Conservation (phyloP, 1,140 invertebrate species). For the Papilio machaon region DNA sequence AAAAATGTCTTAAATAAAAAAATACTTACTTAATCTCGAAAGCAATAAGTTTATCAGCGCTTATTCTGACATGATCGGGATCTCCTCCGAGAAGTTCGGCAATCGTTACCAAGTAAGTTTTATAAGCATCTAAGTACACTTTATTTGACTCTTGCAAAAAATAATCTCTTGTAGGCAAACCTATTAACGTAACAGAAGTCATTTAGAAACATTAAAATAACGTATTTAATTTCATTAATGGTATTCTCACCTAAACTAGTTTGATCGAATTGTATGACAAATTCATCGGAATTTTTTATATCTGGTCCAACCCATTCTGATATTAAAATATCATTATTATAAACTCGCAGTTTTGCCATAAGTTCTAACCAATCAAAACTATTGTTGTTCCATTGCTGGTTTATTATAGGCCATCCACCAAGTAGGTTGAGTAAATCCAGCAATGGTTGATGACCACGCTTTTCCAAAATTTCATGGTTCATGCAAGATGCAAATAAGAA, state of each 20-base stretch:
- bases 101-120: conserved; percentile 88
- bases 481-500: conserved; percentile 92
- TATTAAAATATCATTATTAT: conserved; percentile 92
- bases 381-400: conserved; percentile 83
- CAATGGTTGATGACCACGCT: conserved; percentile 87
- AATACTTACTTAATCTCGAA: conserved; percentile 91
- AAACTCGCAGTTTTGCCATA: conserved; percentile 88
- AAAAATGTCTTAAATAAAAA: no score
- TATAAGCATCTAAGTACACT: conserved; percentile 90
- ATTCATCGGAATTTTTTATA: conserved; percentile 93
- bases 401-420: conserved; percentile 93
- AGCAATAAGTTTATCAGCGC: conserved; percentile 88
- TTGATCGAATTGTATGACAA: conserved; percentile 95
- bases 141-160: conserved; percentile 88
- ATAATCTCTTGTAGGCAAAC: conserved; percentile 93
- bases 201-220: conserved; percentile 27
- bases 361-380: conserved; percentile 90
- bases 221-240: background rate
- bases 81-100: conserved; percentile 86
- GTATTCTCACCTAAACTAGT: conserved; percentile 86
- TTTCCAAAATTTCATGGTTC: conserved; percentile 88
- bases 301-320: conserved; percentile 94
- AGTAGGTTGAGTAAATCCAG: conserved; percentile 87
- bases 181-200: conserved; percentile 50
- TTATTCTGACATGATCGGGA: conserved; percentile 81